These are phyloP conservation scores for Muntiacus reevesi DNA, from an alignment of 2,113 vertebrate species.

Conservation along the genomic window DNA sequence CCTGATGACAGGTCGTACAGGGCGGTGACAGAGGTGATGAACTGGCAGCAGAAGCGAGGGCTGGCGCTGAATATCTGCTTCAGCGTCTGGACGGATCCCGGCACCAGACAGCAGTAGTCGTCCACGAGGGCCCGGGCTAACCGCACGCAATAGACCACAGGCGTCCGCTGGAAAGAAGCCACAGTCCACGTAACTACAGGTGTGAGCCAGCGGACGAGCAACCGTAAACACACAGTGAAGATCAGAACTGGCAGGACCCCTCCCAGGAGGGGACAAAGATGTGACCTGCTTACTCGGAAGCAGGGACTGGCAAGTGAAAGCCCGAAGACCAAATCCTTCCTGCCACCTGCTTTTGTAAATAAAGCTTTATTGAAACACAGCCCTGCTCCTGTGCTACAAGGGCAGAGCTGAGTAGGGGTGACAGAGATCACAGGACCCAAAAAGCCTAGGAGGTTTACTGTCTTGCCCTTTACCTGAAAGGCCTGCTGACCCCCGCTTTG, in stretches of 20 bases:
- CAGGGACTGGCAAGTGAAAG: not conserved
- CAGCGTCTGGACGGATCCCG: conserved; percentile 91
- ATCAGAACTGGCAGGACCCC: not conserved
- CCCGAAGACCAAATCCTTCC: not conserved
- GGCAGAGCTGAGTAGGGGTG: not conserved
- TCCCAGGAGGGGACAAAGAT: not conserved
- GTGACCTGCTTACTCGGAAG: not conserved
- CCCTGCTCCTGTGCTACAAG: not conserved
- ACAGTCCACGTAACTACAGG: not conserved
- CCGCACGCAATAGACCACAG: conserved; percentile 90
- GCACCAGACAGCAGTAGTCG: conserved; percentile 95
- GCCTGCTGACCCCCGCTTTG: not conserved
- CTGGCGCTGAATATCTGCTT: conserved; percentile 92
- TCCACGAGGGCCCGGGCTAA: conserved; percentile 93
- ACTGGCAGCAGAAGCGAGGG: conserved; percentile 98
- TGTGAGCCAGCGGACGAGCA: fast-evolving
- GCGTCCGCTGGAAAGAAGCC: conserved; percentile 85
- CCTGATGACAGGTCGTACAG: conserved; percentile 94
- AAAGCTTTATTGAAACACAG: not conserved
- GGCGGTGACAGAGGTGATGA: conserved; percentile 92
- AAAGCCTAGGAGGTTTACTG: not conserved
- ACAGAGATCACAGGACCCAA: not conserved
- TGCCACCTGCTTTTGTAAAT: not conserved
- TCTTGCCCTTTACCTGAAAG: not conserved
- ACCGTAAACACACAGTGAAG: fast-evolving